phyloP scores from a whole-genome alignment of 2,888 invertebrate genomes.

The Cybosia mesomella region DNA sequence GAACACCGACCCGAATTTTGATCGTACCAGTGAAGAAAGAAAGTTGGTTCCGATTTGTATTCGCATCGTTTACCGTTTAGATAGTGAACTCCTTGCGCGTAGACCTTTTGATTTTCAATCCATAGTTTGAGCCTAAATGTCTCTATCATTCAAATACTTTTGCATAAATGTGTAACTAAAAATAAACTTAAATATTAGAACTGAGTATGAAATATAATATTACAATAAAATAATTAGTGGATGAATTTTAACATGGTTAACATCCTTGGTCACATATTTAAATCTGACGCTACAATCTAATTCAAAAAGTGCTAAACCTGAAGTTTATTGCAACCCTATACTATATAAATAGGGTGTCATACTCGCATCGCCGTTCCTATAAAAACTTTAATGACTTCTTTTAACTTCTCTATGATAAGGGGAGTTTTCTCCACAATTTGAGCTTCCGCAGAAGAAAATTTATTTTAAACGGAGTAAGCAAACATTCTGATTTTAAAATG shows the following conservation, averaged over 20 bases:
- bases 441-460: too few relatives aligned
- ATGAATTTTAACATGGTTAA: too few relatives aligned
- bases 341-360: not conserved
- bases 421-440: too few relatives aligned
- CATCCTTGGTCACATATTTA: too few relatives aligned
- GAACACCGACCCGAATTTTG: constrained; percentile 45
- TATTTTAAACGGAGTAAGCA: not conserved
- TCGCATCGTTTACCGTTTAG: constrained; percentile 3
- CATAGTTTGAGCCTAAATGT: not conserved
- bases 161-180: too few relatives aligned
- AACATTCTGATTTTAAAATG: not conserved
- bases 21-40: constrained; percentile 25
- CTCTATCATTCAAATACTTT: not conserved
- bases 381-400: not conserved
- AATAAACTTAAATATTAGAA: too few relatives aligned
- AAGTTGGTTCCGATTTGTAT: constrained; percentile 31
- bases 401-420: not conserved
- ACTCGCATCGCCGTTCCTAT: not conserved
- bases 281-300: too few relatives aligned
- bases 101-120: constrained; percentile 9
- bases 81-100: constrained; percentile 7
- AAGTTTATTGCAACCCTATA: not conserved
- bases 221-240: too few relatives aligned
- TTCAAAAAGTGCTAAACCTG: not conserved
- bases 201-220: too few relatives aligned